phyloP scores from a whole-genome alignment of 1,140 invertebrate species.

The Brachionus manjavacas region DNA sequence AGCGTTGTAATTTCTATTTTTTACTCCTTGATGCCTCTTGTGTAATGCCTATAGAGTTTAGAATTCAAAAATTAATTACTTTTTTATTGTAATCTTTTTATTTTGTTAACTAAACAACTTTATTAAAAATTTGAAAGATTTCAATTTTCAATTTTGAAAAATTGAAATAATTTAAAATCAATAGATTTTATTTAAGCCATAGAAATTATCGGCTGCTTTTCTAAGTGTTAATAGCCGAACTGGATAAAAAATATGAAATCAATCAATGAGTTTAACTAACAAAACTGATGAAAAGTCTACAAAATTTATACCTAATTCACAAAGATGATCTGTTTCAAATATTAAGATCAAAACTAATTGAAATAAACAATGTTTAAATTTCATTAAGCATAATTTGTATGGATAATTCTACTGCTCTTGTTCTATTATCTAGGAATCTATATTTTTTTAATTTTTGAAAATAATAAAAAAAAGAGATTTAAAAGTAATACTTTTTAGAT shows the following conservation, averaged over 20 bases:
- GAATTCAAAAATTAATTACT: background rate
- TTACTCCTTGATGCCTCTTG: background rate
- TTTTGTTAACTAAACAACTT: background rate
- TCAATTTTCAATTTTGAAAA: background rate
- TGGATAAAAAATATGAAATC: background rate
- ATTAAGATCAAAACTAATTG: constrained; percentile 27
- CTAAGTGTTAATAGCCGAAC: background rate
- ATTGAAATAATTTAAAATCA: no score
- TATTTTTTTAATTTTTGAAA: constrained; percentile 17
- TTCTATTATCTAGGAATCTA: background rate
- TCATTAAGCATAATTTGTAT: constrained; percentile 9
- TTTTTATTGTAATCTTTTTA: background rate
- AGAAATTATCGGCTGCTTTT: background rate
- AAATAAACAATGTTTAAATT: constrained; percentile 17
- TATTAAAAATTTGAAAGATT: background rate
- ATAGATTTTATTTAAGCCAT: background rate
- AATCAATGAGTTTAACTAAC: background rate
- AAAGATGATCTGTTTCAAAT: constrained; percentile 36
- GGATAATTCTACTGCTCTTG: background rate
- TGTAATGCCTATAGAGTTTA: background rate
- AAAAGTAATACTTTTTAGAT: background rate
- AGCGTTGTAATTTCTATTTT: background rate
- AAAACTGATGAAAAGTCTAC: background rate
- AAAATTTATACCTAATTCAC: background rate
- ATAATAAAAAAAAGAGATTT: background rate